A percentile compares a stretch with the other conserved stretches of the same genome.
Evolutionary conservation across 2,797 vertebrate species (phyloP).

Genomic region (Girardinus metallicus): DNA sequence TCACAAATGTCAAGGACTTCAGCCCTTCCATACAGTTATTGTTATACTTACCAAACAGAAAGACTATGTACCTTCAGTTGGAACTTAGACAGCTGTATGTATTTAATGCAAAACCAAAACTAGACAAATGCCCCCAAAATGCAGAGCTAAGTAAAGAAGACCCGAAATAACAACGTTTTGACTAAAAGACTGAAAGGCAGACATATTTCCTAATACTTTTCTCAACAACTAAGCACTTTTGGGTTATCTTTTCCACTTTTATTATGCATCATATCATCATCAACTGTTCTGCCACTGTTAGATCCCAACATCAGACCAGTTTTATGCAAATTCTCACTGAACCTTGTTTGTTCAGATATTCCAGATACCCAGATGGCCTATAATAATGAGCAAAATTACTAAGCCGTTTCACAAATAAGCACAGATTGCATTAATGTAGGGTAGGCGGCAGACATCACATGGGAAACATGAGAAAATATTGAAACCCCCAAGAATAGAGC

Average conservation of each 20-base stretch:
- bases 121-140: neutral
- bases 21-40: neutral
- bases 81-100: neutral
- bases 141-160: neutral
- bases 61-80: neutral
- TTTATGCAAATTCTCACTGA: neutral
- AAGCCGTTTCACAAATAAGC: neutral
- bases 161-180: neutral
- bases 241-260: constrained; percentile 42
- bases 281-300: constrained; percentile 15
- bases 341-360: neutral
- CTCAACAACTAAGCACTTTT: constrained; percentile 48
- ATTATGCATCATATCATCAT: constrained; percentile 40
- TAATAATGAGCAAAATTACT: neutral
- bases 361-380: neutral
- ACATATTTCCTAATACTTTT: neutral
- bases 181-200: neutral
- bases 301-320: neutral
- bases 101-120: neutral
- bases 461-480: neutral
- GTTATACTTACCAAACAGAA: neutral
- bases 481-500: neutral
- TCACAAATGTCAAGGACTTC: neutral
- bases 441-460: neutral
- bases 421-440: neutral